phyloP scores from a whole-genome alignment of 2,888 invertebrate species.

The Acanthosepion pharaonis region DNA sequence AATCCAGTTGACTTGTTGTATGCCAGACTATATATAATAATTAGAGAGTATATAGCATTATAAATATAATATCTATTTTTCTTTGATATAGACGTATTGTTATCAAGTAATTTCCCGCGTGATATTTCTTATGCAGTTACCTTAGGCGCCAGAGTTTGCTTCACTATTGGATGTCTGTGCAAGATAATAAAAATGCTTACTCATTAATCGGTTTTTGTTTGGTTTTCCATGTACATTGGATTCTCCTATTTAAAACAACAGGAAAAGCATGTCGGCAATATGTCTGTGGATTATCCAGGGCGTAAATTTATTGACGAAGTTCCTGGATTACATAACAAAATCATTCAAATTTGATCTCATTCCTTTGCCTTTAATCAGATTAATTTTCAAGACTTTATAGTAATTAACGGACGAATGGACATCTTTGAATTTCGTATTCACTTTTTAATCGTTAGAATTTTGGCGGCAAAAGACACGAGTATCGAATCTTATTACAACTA shows the following conservation, averaged over 20 bases:
- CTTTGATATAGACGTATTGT: too few relatives aligned
- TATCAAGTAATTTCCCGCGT: too few relatives aligned
- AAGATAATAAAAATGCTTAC: too few relatives aligned
- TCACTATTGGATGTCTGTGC: too few relatives aligned
- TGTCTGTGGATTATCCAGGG: neutral
- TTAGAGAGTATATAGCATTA: too few relatives aligned
- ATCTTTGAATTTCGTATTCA: neutral
- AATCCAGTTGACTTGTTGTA: too few relatives aligned
- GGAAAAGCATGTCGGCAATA: neutral
- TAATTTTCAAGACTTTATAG: neutral
- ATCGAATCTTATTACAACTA: neutral
- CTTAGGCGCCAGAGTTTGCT: too few relatives aligned
- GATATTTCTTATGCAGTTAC: too few relatives aligned
- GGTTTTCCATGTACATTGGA: too few relatives aligned
- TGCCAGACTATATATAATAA: too few relatives aligned
- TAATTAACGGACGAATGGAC: neutral
- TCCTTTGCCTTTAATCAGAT: neutral
- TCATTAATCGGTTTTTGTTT: too few relatives aligned
- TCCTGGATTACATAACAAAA: neutral
- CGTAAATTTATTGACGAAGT: neutral
- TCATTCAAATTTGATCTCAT: neutral
- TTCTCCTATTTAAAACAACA: neutral
- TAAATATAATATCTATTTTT: too few relatives aligned
- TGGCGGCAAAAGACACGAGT: neutral
- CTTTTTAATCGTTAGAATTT: neutral